phyloP scores from a whole-genome alignment of 2,888 invertebrate genomes.

The Eretmocerus hayati region DNA sequence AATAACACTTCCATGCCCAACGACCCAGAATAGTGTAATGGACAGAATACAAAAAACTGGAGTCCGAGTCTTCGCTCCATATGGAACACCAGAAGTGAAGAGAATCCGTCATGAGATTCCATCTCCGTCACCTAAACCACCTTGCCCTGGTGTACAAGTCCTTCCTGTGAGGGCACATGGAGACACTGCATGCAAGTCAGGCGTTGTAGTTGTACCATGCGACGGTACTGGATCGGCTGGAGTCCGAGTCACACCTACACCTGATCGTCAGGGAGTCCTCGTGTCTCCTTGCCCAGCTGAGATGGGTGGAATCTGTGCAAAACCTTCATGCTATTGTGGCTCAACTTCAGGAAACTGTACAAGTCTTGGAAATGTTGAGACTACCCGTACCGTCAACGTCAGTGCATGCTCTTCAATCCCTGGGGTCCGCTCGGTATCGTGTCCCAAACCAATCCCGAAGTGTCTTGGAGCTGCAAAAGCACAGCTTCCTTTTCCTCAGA shows the following conservation, averaged over 20 bases:
- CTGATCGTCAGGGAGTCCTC: slow-evolving; percentile 38
- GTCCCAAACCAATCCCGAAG: slow-evolving; percentile 32
- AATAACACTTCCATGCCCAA: slow-evolving; percentile 34
- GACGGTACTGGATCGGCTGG: slow-evolving; percentile 35
- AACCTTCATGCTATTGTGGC: slow-evolving; percentile 29
- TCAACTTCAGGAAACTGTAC: slow-evolving; percentile 31
- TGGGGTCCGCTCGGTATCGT: slow-evolving; percentile 29
- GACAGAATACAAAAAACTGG: slow-evolving; percentile 35
- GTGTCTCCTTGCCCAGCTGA: slow-evolving; percentile 37
- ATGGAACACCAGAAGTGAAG: slow-evolving; percentile 30
- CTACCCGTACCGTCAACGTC: slow-evolving; percentile 23
- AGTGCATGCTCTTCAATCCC: slow-evolving; percentile 30
- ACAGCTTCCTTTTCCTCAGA: slow-evolving; percentile 40
- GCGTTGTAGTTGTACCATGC: slow-evolving; percentile 41
- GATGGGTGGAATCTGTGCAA: slow-evolving; percentile 25
- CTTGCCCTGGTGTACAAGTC: slow-evolving; percentile 39
- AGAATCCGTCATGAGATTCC: slow-evolving; percentile 31
- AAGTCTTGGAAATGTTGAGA: slow-evolving; percentile 22
- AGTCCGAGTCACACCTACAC: slow-evolving; percentile 36
- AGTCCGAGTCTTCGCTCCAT: slow-evolving; percentile 34
- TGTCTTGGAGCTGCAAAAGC: slow-evolving; percentile 24
- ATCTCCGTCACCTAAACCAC: slow-evolving; percentile 23
- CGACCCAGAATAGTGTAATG: slow-evolving; percentile 26
- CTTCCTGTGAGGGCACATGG: slow-evolving; percentile 39
- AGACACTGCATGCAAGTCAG: slow-evolving; percentile 34